A percentile compares a stretch with the other conserved stretches of the same genome.
Conservation (phyloP, 2,888 invertebrate genomes). For the Pristionchus japonicus region DNA sequence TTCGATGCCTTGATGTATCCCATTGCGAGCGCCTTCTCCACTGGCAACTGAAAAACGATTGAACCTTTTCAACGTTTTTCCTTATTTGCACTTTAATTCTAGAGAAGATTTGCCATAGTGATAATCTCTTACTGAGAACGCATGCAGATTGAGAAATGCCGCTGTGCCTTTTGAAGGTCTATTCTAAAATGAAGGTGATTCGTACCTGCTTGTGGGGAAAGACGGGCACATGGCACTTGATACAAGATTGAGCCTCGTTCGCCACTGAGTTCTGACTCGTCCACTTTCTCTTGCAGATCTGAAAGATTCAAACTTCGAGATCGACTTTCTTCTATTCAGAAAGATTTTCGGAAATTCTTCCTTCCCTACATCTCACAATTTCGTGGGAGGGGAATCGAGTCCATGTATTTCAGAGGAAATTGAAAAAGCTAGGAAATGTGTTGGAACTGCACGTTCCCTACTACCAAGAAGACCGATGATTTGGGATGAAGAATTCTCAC, state of each 20-base stretch:
- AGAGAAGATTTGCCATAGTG: too few species aligned
- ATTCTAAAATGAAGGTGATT: neutral
- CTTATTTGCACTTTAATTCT: too few species aligned
- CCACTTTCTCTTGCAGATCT: conserved; percentile 66
- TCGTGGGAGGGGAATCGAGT: neutral
- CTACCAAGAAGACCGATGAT: neutral
- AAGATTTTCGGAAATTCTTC: neutral
- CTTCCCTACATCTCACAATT: neutral
- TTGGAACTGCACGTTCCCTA: neutral
- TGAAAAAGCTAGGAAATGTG: neutral
- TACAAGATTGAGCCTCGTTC: conserved; percentile 74
- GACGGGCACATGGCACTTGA: conserved; percentile 73
- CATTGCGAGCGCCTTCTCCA: conserved; percentile 72
- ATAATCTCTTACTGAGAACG: neutral
- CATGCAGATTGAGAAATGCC: neutral
- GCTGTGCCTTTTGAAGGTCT: too few species aligned
- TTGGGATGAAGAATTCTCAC: neutral
- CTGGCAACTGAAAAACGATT: conserved; percentile 68
- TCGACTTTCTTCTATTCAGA: neutral
- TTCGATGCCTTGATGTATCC: conserved; percentile 73
- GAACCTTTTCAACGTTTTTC: too few species aligned
- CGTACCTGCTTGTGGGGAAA: conserved; percentile 74
- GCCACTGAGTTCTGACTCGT: conserved; percentile 72
- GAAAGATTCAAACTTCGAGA: neutral
- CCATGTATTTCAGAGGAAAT: neutral